These are phyloP conservation scores for Panonychus citri DNA, from an alignment of 1,140 invertebrate species.

Conservation along the genomic window DNA sequence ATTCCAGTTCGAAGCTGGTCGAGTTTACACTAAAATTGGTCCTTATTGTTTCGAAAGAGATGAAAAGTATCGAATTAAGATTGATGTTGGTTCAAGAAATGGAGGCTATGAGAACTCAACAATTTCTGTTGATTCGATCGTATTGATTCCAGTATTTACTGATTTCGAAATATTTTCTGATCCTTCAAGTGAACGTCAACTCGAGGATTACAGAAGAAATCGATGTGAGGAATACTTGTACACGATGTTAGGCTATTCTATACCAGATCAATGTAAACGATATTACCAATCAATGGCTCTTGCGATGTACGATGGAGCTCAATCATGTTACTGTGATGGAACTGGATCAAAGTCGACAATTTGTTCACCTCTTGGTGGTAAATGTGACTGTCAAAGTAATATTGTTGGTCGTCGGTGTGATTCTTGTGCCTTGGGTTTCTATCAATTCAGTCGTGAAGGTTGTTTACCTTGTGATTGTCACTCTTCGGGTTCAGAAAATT, in stretches of 20 bases:
- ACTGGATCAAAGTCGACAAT: constrained; percentile 75
- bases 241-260: constrained; percentile 30
- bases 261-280: constrained; percentile 24
- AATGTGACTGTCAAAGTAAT: constrained; percentile 59
- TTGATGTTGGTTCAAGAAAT: constrained; percentile 51
- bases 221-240: constrained; percentile 51
- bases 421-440: constrained; percentile 40
- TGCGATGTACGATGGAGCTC: constrained; percentile 50
- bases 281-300: constrained; percentile 56
- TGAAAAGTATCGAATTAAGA: constrained; percentile 56
- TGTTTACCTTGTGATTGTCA: constrained; percentile 77
- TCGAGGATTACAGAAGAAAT: constrained; percentile 51
- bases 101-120: constrained; percentile 22
- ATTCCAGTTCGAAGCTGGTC: too few species aligned
- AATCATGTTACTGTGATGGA: constrained; percentile 62
- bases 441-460: constrained; percentile 27
- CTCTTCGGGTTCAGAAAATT: constrained; percentile 72
- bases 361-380: constrained; percentile 63
- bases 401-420: constrained; percentile 68
- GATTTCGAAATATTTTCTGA: constrained; percentile 20
- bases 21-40: too few species aligned
- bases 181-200: constrained; percentile 29
- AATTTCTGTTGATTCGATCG: constrained; percentile 26
- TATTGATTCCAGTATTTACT: constrained; percentile 39
- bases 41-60: constrained; percentile 55